Percentiles rank a stretch among this genome's conserved stretches.
Evolutionary conservation across 2,797 vertebrate species (phyloP).

Genomic region (Tauraco hartlaubi): DNA sequence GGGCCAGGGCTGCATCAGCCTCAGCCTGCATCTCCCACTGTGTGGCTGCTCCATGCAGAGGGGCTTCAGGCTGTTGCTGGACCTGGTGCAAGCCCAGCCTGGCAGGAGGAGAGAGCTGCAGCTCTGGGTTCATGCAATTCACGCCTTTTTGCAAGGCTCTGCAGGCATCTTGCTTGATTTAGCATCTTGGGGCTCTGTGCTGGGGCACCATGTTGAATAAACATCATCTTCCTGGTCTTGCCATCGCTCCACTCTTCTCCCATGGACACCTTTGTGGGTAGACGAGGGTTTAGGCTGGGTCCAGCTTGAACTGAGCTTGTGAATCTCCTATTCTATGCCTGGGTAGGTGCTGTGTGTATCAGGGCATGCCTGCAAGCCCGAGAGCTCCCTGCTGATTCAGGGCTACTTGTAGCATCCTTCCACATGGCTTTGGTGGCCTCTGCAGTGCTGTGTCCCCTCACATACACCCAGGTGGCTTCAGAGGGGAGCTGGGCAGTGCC

Average conservation of each 20-base stretch:
- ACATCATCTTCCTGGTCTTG: neutral
- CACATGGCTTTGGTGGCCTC: neutral
- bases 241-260: neutral
- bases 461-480: neutral
- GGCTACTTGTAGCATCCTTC: rapidly evolving
- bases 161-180: neutral
- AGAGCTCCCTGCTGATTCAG: neutral
- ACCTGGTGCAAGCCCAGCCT: rapidly evolving
- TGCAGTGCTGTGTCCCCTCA: rapidly evolving
- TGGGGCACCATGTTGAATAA: neutral
- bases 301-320: neutral
- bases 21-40: neutral
- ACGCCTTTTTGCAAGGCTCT: neutral
- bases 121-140: neutral
- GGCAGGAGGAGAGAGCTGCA: neutral
- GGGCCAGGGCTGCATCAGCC: neutral
- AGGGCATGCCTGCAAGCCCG: rapidly evolving
- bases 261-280: neutral
- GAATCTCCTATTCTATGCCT: neutral
- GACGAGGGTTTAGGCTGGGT: neutral
- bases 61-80: neutral
- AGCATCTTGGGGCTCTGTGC: neutral
- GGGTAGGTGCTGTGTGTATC: neutral
- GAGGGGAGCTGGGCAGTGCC: neutral
- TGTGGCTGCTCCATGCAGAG: neutral